phyloP scores from a whole-genome alignment of 2,797 vertebrate genomes.

The Pagetopsis macropterus region DNA sequence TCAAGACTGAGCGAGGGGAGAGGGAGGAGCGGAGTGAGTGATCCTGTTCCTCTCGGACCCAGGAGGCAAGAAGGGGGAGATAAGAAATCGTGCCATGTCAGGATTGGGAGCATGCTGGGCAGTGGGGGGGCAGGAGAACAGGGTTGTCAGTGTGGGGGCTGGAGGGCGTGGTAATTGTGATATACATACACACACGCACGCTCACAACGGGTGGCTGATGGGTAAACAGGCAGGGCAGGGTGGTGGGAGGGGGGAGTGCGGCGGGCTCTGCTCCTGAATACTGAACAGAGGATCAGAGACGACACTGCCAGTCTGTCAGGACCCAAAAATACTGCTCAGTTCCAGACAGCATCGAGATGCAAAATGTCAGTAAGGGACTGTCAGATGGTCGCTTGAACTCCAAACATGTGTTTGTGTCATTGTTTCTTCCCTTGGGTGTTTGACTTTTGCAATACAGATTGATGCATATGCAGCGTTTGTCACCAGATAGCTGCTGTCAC shows the following conservation, averaged over 20 bases:
- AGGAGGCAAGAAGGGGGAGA: conserved; percentile 72
- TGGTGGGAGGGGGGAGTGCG: conserved; percentile 63
- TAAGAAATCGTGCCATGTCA: conserved; percentile 82
- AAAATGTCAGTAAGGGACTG: conserved; percentile 54
- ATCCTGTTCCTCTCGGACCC: conserved; percentile 72
- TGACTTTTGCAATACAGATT: conserved; percentile 11
- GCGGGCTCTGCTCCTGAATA: conserved; percentile 77
- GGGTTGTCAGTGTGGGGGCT: conserved; percentile 57
- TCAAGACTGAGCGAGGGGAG: conserved; percentile 55
- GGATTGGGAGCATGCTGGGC: conserved; percentile 80
- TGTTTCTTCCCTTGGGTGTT: conserved; percentile 7
- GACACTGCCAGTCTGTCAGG: conserved; percentile 65
- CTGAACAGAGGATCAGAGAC: conserved; percentile 80
- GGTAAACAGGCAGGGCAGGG: conserved; percentile 78
- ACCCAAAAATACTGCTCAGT: conserved; percentile 63
- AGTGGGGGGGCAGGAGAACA: conserved; percentile 57
- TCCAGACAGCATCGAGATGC: conserved; percentile 60
- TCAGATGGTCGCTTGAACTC: conserved; percentile 32
- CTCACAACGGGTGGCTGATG: conserved; percentile 78
- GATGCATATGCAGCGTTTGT: conserved; percentile 10
- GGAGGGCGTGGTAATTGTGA: conserved; percentile 76
- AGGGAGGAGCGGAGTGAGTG: conserved; percentile 62
- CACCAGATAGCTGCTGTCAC: background rate
- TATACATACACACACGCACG: conserved; percentile 79
- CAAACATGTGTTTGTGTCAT: conserved; percentile 11